Evolutionary conservation across 23 tunicate genomes (phyloP), one percentile per base, ranked within the genome.

Genomic region (Pegea sp.): DNA sequence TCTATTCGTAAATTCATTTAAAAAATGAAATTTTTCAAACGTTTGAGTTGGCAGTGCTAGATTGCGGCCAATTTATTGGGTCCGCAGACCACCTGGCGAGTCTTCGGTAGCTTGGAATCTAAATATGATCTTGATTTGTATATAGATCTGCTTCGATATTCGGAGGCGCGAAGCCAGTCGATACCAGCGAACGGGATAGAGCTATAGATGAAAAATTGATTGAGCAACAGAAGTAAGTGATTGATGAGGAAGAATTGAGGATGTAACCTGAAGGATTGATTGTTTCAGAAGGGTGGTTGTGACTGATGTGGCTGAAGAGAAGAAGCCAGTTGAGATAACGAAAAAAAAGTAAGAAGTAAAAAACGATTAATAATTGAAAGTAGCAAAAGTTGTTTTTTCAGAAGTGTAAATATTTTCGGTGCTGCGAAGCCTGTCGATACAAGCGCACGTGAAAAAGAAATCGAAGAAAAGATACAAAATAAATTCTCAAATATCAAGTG

Each of bases 351-450:
- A 38, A 38, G 11, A 16, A 38, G 16, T 8, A 38, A 16, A 38
- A 16, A 11, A 16, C 13, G 46, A 8, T 8, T 38, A 16, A 11
- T 38, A 11, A 38, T 38, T 16, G 46, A 38, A 38, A 16, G 46
- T 11, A 38, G 22, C n/a, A n/a, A n/a, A n/a, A n/a, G n/a, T n/a
- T n/a, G n/a, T 61, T 5, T 52, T 57, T 56, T n/a, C 67, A 69
- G 72, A 48, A 71, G 78, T n/a, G 31, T 65, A 5, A 61, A 30
- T 50, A 73, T 78, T 5, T 91, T 91, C 57, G 99, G 99, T 2
- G 31, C 44, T 27, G 99, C 99, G 22, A 91, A 91, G 46, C 99
- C 99, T 46, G 72, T 91, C 22, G 93, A 91, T 61, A 91, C 99
- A 2, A 4, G 66, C 4, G 63, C 71, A 3, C 42, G 65, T 4